Base-by-base conservation (phyloP, 1,140 invertebrate genomes). In the Micrasema longulum region DNA sequence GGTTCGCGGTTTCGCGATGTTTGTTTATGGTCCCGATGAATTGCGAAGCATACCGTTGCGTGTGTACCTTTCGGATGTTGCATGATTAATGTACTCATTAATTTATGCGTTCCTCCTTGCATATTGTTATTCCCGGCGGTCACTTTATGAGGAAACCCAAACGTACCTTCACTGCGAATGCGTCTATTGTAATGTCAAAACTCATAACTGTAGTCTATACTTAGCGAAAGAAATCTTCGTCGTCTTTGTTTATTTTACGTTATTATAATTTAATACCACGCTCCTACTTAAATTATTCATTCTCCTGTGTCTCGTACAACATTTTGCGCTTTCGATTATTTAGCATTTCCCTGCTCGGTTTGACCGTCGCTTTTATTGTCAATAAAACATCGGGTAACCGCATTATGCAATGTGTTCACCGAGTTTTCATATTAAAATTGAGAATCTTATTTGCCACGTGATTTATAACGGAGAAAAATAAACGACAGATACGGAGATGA, bases 41-140 rank as follows among this genome's bases (percentile, higher is more conserved):
- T 38, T 57, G 53, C 53, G 53, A 57, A 35, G 53, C 53, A 57
- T 57, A 57, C 53, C 53, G 53, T 57, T 57, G 53, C n/a, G n/a
- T 57, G 20, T 52, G 53, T 53, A 23, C 53, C 53, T 57, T 57
- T 57, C 53, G 53, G 53, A 57, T 57, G 53, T 18, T 57, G 53
- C 53, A 57, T 57, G 53, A 57, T 57, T 36, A 57, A 57, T 57
- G 26, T 31, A 16, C 31, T 16, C 31, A 35, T 57, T 57, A 57
- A 57, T 57, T 36, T 57, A 14, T 57, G 53, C 53, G 53, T 57
- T 57, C 16, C 53, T 35, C 53, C 7, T 11, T 14, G 53, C 53
- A n/a, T 38, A 57, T 57, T 57, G 31, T 31, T n/a, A n/a, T n/a
- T n/a, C 20, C 48, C 48, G 20, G 48, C 48, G 48, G 20, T 57